Evolutionary conservation across 35 echinoderm and acorn worm species (phyloP).

Genomic region (Patiria miniata): DNA sequence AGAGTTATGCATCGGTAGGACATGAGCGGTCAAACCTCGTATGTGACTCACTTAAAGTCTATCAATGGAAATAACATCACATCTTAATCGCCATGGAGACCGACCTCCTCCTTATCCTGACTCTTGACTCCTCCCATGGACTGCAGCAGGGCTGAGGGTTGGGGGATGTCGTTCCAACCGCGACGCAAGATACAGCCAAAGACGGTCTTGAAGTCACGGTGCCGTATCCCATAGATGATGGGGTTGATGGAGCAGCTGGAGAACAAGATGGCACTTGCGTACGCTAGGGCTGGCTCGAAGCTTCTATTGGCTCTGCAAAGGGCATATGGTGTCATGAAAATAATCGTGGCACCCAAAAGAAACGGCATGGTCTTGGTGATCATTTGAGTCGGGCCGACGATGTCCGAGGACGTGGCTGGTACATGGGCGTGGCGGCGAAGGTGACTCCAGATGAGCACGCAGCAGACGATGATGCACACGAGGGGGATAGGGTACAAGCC

Average conservation of each 20-base stretch:
- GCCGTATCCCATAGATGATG: conserved; percentile 56
- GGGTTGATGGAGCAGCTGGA: conserved; percentile 61
- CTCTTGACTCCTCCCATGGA: too few relatives aligned
- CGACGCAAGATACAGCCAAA: conserved; percentile 48
- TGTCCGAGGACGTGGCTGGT: background rate
- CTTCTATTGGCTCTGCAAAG: conserved; percentile 1
- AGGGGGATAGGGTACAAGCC: too few relatives aligned
- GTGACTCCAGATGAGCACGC: too few relatives aligned
- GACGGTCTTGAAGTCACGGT: conserved; percentile 66
- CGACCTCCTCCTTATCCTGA: too few relatives aligned
- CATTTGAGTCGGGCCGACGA: background rate
- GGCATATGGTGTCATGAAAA: conserved; percentile 47
- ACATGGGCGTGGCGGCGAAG: too few relatives aligned
- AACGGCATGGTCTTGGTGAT: conserved; percentile 66
- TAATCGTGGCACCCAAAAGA: conserved; percentile 38
- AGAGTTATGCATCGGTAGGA: too few relatives aligned
- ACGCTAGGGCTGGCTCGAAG: background rate
- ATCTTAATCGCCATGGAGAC: too few relatives aligned
- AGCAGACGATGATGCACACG: too few relatives aligned
- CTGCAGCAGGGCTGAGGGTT: conserved; percentile 15
- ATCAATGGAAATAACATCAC: too few relatives aligned
- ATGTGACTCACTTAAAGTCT: too few relatives aligned
- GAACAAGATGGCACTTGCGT: conserved; percentile 7
- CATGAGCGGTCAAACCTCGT: too few relatives aligned
- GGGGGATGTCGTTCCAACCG: conserved; percentile 45